A percentile compares a stretch with the other conserved stretches of the same genome.
Conservation (phyloP, 2,888 invertebrate species). For the Entomobrya proxima region DNA sequence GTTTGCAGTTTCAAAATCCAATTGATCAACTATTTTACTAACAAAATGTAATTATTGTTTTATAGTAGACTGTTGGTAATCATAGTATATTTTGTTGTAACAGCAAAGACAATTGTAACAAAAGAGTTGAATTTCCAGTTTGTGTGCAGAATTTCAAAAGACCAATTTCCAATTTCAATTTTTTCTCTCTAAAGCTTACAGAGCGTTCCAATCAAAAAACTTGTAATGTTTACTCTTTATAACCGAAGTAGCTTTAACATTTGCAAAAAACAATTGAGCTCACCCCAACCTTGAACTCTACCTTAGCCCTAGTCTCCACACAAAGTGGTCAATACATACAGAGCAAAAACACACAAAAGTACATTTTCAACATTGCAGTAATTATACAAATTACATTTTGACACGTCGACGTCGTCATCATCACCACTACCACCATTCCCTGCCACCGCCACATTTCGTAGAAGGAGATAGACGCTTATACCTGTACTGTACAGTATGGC, state of each 20-base stretch:
- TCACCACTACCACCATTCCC: not conserved
- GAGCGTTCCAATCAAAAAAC: not conserved
- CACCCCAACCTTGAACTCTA: slow-evolving; percentile 22
- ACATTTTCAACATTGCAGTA: slow-evolving; percentile 5
- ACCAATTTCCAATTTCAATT: not conserved
- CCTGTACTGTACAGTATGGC: slow-evolving; percentile 11
- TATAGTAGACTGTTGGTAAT: slow-evolving; percentile 23
- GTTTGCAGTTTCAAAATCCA: not conserved
- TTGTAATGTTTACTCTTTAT: not conserved
- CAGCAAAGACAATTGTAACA: slow-evolving; percentile 63
- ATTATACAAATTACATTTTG: slow-evolving; percentile 43
- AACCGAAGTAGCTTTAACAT: too few species aligned
- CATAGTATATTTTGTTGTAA: slow-evolving; percentile 50
- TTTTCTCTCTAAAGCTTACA: not conserved
- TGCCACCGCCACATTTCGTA: slow-evolving; percentile 21
- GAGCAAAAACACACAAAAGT: slow-evolving; percentile 15
- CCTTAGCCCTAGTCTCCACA: too few species aligned
- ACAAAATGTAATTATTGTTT: slow-evolving; percentile 21
- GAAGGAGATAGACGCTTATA: slow-evolving; percentile 40
- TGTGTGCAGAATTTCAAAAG: not conserved
- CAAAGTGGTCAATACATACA: too few species aligned
- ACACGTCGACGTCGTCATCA: slow-evolving; percentile 64
- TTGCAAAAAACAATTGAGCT: slow-evolving; percentile 5
- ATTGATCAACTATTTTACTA: not conserved
- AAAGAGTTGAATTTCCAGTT: not conserved